These are phyloP conservation scores for Bacillus rossius DNA, from an alignment of 1,140 invertebrate species.

Conservation along the genomic window DNA sequence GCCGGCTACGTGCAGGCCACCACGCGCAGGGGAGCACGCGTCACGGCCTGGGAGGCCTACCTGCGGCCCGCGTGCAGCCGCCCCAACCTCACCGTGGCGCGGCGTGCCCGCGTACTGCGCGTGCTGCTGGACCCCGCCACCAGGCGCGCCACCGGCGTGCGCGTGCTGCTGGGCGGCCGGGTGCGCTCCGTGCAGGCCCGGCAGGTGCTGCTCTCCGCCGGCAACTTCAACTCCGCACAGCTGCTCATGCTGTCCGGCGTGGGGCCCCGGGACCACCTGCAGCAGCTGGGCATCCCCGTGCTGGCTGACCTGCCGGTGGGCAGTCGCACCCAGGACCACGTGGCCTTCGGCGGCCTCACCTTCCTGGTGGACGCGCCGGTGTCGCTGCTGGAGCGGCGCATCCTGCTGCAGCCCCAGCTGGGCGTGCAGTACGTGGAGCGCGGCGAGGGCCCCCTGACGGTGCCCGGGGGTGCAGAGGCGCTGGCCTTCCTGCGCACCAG, in stretches of 20 bases:
- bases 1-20: constrained; percentile 40
- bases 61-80: constrained; percentile 42
- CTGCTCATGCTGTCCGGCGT: constrained; percentile 42
- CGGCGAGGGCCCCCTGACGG: constrained; percentile 41
- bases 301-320: constrained; percentile 63
- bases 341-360: constrained; percentile 60
- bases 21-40: constrained; percentile 42
- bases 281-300: constrained; percentile 15
- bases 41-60: constrained; percentile 47
- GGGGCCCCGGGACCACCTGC: constrained; percentile 38
- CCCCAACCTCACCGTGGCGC: constrained; percentile 44
- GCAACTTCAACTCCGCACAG: constrained; percentile 27
- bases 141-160: constrained; percentile 46
- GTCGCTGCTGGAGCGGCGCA: constrained; percentile 60
- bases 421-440: constrained; percentile 37
- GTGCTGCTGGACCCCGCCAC: constrained; percentile 46
- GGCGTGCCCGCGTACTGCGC: constrained; percentile 37
- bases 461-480: constrained; percentile 49
- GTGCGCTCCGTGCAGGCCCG: constrained; percentile 24
- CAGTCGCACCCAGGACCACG: constrained; percentile 73
- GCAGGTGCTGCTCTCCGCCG: constrained; percentile 47
- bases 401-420: constrained; percentile 47
- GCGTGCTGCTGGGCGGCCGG: constrained; percentile 34
- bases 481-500: constrained; percentile 42
- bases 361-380: constrained; percentile 57